Evolutionary conservation across 2,888 invertebrate genomes (phyloP).

Genomic region (Tanytarsus gracilentus): DNA sequence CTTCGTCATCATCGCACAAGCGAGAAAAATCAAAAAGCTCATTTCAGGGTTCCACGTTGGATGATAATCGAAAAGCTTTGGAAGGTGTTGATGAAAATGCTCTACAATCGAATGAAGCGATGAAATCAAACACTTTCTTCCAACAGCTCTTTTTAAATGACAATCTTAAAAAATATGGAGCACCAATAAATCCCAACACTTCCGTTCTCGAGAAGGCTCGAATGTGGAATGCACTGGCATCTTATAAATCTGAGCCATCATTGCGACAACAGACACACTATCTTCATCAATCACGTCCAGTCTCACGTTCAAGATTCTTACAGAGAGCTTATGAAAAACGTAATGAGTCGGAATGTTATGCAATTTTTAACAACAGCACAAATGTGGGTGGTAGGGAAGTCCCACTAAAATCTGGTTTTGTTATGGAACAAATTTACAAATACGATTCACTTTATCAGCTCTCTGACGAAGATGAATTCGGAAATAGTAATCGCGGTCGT

Average conservation of each 20-base stretch:
- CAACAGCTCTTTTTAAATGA: slow-evolving; percentile 59
- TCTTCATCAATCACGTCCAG: slow-evolving; percentile 58
- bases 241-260: slow-evolving; percentile 48
- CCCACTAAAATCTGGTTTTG: slow-evolving; percentile 52
- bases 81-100: slow-evolving; percentile 43
- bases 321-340: slow-evolving; percentile 54
- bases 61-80: slow-evolving; percentile 25
- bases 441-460: slow-evolving; percentile 31
- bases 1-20: slow-evolving; percentile 31
- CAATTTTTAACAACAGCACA: slow-evolving; percentile 8
- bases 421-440: slow-evolving; percentile 33
- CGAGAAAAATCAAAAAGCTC: slow-evolving; percentile 28
- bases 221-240: slow-evolving; percentile 54
- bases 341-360: slow-evolving; percentile 41
- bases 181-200: slow-evolving; percentile 44
- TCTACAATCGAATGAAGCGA: slow-evolving; percentile 49
- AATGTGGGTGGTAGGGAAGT: slow-evolving; percentile 49
- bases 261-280: slow-evolving; percentile 53
- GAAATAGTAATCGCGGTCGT: slow-evolving; percentile 39
- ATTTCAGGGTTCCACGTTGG: slow-evolving; percentile 27
- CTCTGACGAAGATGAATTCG: slow-evolving; percentile 34
- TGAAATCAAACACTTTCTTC: slow-evolving; percentile 58
- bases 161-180: slow-evolving; percentile 19
- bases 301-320: slow-evolving; percentile 62
- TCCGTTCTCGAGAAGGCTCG: slow-evolving; percentile 60